These are phyloP conservation scores for Trissoscelio sp. DNA, from an alignment of 2,888 invertebrate species.

Conservation along the genomic window DNA sequence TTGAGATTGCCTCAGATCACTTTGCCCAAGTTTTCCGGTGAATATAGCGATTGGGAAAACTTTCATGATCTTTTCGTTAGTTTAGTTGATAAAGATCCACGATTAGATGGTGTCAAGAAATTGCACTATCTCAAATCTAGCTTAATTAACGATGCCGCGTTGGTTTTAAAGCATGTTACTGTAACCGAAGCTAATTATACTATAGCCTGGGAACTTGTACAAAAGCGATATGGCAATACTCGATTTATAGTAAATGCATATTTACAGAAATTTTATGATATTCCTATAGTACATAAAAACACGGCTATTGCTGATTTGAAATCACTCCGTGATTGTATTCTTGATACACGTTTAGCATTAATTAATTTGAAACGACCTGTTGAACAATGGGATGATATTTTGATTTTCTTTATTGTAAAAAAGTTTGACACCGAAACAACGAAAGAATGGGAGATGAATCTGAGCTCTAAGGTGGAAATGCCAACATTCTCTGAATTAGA, in stretches of 20 bases:
- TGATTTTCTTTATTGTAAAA: background rate
- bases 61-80: conserved; percentile 5
- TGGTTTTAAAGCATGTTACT: background rate
- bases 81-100: background rate
- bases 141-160: background rate
- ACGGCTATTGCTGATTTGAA: background rate
- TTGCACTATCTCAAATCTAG: conserved; percentile 12
- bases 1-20: background rate
- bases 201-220: background rate
- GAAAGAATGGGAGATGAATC: conserved; percentile 4
- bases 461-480: background rate
- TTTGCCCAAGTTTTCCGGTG: conserved; percentile 14
- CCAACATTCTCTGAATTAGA: background rate
- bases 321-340: background rate
- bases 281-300: background rate
- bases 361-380: conserved; percentile 5
- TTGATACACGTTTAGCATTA: background rate
- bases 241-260: conserved; percentile 5
- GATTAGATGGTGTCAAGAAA: background rate
- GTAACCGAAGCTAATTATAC: conserved; percentile 7
- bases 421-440: background rate
- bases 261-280: background rate
- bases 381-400: conserved; percentile 8
- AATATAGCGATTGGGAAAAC: conserved; percentile 9
- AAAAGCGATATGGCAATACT: background rate